Evolutionary conservation across 2,888 invertebrate genomes (phyloP).

Genomic region (Drosophila nr. fundita): DNA sequence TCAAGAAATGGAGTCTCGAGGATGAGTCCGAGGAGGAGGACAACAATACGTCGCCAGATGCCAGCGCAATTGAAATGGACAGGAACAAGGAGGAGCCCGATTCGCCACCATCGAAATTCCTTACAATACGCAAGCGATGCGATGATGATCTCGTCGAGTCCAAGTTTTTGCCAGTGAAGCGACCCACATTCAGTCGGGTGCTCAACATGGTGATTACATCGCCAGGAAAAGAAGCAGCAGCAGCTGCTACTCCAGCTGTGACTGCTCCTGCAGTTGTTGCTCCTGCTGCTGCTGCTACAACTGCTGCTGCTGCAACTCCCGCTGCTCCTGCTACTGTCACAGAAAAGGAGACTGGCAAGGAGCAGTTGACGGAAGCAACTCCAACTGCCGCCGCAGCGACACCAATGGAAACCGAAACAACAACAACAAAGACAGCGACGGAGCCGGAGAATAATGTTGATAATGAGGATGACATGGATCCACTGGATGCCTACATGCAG

Average conservation of each 20-base stretch:
- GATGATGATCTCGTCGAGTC: slow-evolving; percentile 80
- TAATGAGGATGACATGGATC: slow-evolving; percentile 92
- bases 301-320: background rate
- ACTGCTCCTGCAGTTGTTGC: background rate
- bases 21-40: slow-evolving; percentile 98
- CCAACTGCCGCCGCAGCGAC: slow-evolving; percentile 5
- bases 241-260: background rate
- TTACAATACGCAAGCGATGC: slow-evolving; percentile 77
- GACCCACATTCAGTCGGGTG: slow-evolving; percentile 66
- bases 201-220: slow-evolving; percentile 51
- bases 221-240: slow-evolving; percentile 2
- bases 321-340: background rate
- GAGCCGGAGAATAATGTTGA: slow-evolving; percentile 86
- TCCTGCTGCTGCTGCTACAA: background rate
- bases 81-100: slow-evolving; percentile 76
- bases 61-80: slow-evolving; percentile 44
- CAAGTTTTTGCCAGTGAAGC: slow-evolving; percentile 67
- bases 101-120: slow-evolving; percentile 82
- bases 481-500: slow-evolving; percentile 99
- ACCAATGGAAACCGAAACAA: slow-evolving; percentile 10
- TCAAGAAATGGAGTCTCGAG: slow-evolving; percentile 97
- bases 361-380: background rate
- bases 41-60: slow-evolving; percentile 78
- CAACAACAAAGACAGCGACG: slow-evolving; percentile 18
- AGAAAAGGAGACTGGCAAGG: slow-evolving; percentile 2